A percentile compares a stretch with the other conserved stretches of the same genome.
Conservation (phyloP, 2,113 vertebrate species). For the Tyto alba region DNA sequence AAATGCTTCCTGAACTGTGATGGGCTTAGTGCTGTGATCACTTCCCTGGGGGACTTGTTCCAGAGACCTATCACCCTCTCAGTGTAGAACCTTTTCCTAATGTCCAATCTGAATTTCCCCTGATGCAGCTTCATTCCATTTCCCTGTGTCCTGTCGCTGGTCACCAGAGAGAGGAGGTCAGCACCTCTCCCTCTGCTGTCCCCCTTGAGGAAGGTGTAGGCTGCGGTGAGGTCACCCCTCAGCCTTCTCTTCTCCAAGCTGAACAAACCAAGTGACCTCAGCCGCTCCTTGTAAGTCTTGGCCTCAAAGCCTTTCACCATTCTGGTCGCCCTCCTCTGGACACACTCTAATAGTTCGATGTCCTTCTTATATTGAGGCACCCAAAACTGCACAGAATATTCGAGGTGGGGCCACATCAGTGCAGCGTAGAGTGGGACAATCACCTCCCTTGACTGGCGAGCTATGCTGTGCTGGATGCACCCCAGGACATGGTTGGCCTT, state of each 20-base stretch:
- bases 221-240: not conserved
- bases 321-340: not conserved
- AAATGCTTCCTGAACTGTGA: not conserved
- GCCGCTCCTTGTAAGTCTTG: not conserved
- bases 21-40: not conserved
- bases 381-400: not conserved
- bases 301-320: not conserved
- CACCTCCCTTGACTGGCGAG: fast-evolving
- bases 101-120: not conserved
- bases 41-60: not conserved
- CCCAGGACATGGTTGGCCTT: not conserved
- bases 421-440: not conserved
- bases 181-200: fast-evolving
- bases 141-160: not conserved
- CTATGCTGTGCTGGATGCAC: not conserved
- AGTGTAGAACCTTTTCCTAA: not conserved
- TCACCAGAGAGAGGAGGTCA: not conserved
- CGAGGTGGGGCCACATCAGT: not conserved
- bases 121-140: not conserved
- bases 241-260: not conserved
- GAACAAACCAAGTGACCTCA: not conserved
- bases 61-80: not conserved
- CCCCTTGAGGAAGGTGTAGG: not conserved
- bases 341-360: not conserved
- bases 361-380: not conserved